Evolutionary conservation across 2,888 invertebrate genomes (phyloP).

Genomic region (Cantharis rufa): DNA sequence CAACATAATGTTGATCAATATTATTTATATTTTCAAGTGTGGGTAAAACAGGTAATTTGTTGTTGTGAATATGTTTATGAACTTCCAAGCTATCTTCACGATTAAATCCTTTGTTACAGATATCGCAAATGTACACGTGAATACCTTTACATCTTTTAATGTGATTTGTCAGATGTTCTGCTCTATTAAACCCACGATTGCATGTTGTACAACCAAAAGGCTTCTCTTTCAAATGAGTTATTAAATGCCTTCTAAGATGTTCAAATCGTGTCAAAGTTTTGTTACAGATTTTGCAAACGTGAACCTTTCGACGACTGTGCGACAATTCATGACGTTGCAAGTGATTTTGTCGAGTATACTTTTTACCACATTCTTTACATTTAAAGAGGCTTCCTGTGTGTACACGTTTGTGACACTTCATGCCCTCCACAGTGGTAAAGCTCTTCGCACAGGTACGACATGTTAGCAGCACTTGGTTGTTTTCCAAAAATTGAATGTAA

Average conservation of each 20-base stretch:
- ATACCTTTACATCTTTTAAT: conserved; percentile 54
- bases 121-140: conserved; percentile 54
- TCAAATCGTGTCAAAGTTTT: conserved; percentile 53
- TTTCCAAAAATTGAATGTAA: conserved; percentile 51
- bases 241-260: conserved; percentile 53
- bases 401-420: conserved; percentile 48
- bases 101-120: conserved; percentile 56
- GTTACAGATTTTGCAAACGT: conserved; percentile 54
- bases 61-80: conserved; percentile 52
- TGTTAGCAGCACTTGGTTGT: conserved; percentile 50
- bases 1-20: conserved; percentile 52
- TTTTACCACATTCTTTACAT: conserved; percentile 53
- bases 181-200: conserved; percentile 52
- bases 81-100: conserved; percentile 53
- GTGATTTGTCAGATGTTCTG: conserved; percentile 53
- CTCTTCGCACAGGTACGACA: conserved; percentile 51
- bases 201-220: conserved; percentile 53
- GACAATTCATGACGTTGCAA: conserved; percentile 52
- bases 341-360: conserved; percentile 50
- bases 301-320: conserved; percentile 50
- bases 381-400: conserved; percentile 51
- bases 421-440: conserved; percentile 52
- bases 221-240: conserved; percentile 53
- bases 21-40: conserved; percentile 54
- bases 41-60: conserved; percentile 47